These are phyloP conservation scores for Neotragus moschatus DNA, from an alignment of 2,113 vertebrate genomes.

Conservation along the genomic window DNA sequence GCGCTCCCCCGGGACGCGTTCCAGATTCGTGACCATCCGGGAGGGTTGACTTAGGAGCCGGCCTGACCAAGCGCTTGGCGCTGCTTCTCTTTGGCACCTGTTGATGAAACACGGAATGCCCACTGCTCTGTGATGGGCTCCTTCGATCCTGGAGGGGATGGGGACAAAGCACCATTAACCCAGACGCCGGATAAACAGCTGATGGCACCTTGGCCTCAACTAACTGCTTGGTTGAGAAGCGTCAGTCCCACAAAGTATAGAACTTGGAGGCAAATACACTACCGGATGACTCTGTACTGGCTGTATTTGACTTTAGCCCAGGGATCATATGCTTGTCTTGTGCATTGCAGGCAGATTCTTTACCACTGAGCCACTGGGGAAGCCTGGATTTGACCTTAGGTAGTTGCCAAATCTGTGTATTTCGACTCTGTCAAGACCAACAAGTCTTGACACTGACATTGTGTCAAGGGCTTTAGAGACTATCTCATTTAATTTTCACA, in stretches of 20 bases:
- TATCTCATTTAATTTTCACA: neutral
- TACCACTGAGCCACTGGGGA: neutral
- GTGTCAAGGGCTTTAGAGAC: neutral
- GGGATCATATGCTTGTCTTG: neutral
- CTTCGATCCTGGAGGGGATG: neutral
- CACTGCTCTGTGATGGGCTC: neutral
- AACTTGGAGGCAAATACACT: neutral
- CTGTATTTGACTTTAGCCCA: neutral
- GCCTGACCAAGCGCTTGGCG: neutral
- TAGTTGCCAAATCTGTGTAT: neutral
- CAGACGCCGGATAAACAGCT: neutral
- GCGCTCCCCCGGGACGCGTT: neutral
- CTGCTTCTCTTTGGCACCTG: neutral
- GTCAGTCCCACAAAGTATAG: accelerated
- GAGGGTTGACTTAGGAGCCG: neutral
- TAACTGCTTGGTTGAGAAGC: neutral
- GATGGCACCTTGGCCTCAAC: neutral
- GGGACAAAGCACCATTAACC: accelerated
- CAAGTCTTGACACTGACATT: neutral
- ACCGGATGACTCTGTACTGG: neutral
- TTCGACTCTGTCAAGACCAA: neutral
- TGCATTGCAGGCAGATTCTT: neutral
- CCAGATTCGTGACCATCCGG: accelerated
- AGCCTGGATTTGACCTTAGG: neutral
- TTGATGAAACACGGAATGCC: neutral